Evolutionary conservation across 2,113 vertebrate species (phyloP), one percentile per base, ranked within the genome.

Genomic region (Pipa parva): DNA sequence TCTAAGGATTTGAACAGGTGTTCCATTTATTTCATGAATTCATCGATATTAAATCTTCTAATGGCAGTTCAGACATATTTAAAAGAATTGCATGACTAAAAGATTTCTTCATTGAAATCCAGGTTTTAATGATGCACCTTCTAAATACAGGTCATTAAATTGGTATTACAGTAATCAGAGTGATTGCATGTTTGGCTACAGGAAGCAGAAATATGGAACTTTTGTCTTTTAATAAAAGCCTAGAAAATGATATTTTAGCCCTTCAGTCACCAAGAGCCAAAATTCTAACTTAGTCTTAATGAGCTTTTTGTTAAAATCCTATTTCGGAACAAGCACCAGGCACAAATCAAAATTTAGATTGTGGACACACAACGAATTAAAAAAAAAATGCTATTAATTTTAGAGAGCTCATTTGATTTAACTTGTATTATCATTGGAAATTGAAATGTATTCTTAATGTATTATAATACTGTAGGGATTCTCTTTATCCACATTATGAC

Each of bases 11-110:
- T 72, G 63, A 73, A 59, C 72, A 78, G 52, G 72, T 83, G 71
- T 70, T 77, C 29, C 25, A 48, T 67, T 45, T 50, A 63, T 36
- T 36, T 56, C 59, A 73, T 71, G 22, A 75, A 72, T 58, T 59
- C 59, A 27, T 76, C 78, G 65, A 73, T 76, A 79, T 75, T 76
- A 75, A 74, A 72, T 49, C 26, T 50, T 70, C 58, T 59, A 15
- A 54, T 51, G 61, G 57, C 51, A 70, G 61, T 54, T 70, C 66
- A 70, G 66, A 70, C 57, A 70, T 24, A 59, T 70, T 39, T 54
- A 54, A 52, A 45, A 26, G 52, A 58, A 60, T 9, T 22, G 46
- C 37, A 33, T 45, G 37, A 39, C 25, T 15, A 28, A 55, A 28
- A 3, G 51, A 55, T 55, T 55, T 37, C 26, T 26, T 21, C 51